phyloP scores from a whole-genome alignment of 2,113 vertebrate species.

The Actinemys pallida region DNA sequence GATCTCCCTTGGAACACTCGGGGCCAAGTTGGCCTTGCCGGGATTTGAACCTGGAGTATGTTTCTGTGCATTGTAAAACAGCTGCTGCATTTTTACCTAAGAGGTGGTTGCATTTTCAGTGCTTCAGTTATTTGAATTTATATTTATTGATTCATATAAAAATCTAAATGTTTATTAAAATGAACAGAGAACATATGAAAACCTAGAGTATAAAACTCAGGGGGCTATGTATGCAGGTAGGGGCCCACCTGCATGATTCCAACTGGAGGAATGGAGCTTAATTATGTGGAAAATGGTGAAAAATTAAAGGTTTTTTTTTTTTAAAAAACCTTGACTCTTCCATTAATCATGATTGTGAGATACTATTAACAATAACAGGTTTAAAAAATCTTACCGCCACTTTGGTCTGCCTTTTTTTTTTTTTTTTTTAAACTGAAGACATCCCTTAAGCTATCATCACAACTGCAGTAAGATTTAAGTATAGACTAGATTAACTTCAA shows the following conservation, averaged over 20 bases:
- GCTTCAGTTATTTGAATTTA: not conserved
- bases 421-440: not conserved
- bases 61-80: not conserved
- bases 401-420: not conserved
- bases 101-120: not conserved
- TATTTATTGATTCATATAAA: not conserved
- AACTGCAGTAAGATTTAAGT: not conserved
- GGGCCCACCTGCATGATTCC: not conserved
- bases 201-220: not conserved
- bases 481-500: not conserved
- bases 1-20: not conserved
- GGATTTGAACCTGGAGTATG: not conserved
- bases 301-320: not conserved
- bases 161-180: not conserved
- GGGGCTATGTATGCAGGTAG: not conserved
- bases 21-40: not conserved
- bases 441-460: not conserved
- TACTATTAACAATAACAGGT: too few relatives aligned
- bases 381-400: too few relatives aligned
- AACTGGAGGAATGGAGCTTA: not conserved
- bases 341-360: too few relatives aligned
- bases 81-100: not conserved
- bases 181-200: accelerated
- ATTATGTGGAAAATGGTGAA: not conserved
- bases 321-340: not conserved